Evolutionary conservation across 2,888 invertebrate species (phyloP).

Genomic region (Hypselothyrea guttata): DNA sequence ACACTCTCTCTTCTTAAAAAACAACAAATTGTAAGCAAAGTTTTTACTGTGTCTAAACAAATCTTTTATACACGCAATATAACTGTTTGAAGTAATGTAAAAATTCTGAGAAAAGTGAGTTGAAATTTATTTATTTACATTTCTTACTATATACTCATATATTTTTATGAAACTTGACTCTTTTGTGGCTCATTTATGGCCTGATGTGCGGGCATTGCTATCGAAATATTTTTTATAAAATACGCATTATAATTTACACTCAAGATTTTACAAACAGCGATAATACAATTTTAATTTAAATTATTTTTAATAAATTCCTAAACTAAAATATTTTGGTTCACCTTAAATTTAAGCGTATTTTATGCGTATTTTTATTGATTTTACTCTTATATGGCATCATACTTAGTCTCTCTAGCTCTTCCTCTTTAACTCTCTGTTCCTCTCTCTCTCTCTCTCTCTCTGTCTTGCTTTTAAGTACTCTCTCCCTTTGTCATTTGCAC

Average conservation of each 20-base stretch:
- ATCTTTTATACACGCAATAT: too few relatives aligned
- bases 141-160: too few relatives aligned
- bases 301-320: conserved; percentile 14
- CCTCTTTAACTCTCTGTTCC: conserved; percentile 10
- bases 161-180: conserved; percentile 5
- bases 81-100: too few relatives aligned
- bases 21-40: too few relatives aligned
- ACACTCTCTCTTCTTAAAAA: conserved; percentile 10
- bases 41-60: not conserved
- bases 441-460: conserved; percentile 4
- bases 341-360: too few relatives aligned
- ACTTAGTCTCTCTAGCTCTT: too few relatives aligned
- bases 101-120: too few relatives aligned
- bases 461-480: conserved; percentile 19
- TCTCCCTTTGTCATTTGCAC: conserved; percentile 61
- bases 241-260: not conserved
- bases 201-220: conserved; percentile 2
- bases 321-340: too few relatives aligned
- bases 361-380: conserved; percentile 49
- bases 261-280: conserved; percentile 8
- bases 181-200: not conserved
- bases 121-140: not conserved
- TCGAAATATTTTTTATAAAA: not conserved
- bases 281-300: not conserved
- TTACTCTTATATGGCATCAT: conserved; percentile 13